A percentile compares a stretch with the other conserved stretches of the same genome.
phyloP scores from a whole-genome alignment of 2,797 vertebrate genomes.

The Myiotriccus ornatus region DNA sequence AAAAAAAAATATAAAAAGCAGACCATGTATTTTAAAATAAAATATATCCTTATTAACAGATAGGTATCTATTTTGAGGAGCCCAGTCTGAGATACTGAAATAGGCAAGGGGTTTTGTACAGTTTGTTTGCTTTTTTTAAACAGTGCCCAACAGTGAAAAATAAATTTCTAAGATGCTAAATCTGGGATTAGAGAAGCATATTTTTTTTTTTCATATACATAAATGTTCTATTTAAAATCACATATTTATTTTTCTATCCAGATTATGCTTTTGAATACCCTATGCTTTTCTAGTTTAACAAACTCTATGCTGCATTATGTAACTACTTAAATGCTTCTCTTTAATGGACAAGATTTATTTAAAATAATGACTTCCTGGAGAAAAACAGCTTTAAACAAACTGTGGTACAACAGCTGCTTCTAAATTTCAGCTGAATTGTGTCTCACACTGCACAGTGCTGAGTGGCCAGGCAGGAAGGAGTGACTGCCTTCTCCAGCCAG shows the following conservation, averaged over 20 bases:
- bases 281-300: not conserved
- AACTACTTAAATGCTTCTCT: not conserved
- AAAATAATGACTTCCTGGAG: not conserved
- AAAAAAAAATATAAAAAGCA: not conserved
- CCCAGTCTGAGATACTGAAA: not conserved
- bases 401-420: not conserved
- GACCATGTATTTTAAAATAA: not conserved
- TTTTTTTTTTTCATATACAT: not conserved
- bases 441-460: not conserved
- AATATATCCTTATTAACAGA: not conserved
- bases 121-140: not conserved
- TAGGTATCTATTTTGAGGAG: not conserved
- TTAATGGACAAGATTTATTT: slow-evolving; percentile 34
- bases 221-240: not conserved
- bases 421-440: not conserved
- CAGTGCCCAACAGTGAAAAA: not conserved
- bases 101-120: not conserved
- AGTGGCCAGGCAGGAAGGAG: accelerated
- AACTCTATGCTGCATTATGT: not conserved
- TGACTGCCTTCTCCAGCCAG: not conserved
- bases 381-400: slow-evolving; percentile 12
- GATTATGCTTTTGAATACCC: not conserved
- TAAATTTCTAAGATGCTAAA: not conserved
- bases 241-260: not conserved
- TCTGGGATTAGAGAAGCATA: not conserved